phyloP scores from a whole-genome alignment of 2,113 vertebrate genomes.

The Boulengerochromis microlepis region DNA sequence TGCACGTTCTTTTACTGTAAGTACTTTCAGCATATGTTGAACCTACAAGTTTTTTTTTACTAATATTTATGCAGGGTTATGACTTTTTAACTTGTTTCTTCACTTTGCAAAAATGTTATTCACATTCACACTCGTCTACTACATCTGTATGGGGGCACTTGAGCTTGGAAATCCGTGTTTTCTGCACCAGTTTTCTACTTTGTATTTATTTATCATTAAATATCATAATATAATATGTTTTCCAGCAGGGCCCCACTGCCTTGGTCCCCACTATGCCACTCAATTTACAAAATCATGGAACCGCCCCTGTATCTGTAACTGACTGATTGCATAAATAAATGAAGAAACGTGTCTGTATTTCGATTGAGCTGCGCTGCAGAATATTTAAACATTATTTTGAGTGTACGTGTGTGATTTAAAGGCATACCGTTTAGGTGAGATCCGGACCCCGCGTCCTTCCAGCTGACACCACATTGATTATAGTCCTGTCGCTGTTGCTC shows the following conservation, averaged over 20 bases:
- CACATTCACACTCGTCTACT: background rate
- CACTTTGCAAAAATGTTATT: background rate
- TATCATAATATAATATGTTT: background rate
- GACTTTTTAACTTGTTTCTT: background rate
- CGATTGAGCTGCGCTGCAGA: background rate
- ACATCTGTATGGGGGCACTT: background rate
- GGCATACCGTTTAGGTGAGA: constrained; percentile 77
- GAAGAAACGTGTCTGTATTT: no score
- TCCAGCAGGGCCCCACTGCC: background rate
- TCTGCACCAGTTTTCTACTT: background rate
- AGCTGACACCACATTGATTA: constrained; percentile 75
- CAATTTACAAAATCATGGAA: background rate
- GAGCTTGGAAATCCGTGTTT: background rate
- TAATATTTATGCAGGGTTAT: background rate
- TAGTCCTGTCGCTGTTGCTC: constrained; percentile 46
- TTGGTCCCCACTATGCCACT: background rate
- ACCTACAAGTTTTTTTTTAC: background rate
- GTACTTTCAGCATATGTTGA: background rate
- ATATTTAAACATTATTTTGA: background rate
- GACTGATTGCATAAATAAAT: background rate
- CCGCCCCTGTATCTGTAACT: background rate
- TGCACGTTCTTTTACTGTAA: background rate
- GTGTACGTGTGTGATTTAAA: background rate
- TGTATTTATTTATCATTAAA: background rate
- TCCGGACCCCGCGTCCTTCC: constrained; percentile 75